A percentile compares a stretch with the other conserved stretches of the same genome.
Conservation (phyloP, 2,797 vertebrate genomes). For the Enteromius viviparus region DNA sequence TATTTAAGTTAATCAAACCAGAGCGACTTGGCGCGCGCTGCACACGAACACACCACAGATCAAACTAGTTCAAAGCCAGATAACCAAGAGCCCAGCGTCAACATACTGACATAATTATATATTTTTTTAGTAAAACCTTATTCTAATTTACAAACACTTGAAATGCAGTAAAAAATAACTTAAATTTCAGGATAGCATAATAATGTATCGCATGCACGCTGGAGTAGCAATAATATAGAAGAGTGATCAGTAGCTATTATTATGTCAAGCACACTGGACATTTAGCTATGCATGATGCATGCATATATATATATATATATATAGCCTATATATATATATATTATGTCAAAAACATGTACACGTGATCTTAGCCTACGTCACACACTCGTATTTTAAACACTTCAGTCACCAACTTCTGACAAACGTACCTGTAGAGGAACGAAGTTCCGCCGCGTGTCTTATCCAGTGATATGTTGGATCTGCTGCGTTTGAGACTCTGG, state of each 20-base stretch:
- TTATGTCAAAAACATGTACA: background rate
- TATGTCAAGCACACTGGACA: background rate
- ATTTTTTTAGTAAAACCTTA: background rate
- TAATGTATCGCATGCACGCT: background rate
- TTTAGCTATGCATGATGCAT: background rate
- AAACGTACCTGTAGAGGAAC: conserved; percentile 20
- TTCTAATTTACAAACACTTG: background rate
- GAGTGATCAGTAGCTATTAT: too few species aligned
- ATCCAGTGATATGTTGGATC: background rate
- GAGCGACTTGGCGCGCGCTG: background rate
- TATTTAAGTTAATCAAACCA: conserved; percentile 5
- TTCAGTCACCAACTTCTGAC: background rate
- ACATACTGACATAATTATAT: background rate
- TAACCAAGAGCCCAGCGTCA: background rate
- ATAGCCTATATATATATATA: background rate
- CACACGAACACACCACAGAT: conserved; percentile 17
- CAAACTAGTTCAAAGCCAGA: conserved; percentile 16
- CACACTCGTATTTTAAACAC: background rate
- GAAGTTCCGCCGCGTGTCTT: background rate
- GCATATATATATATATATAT: background rate
- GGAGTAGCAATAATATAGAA: background rate
- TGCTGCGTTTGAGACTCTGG: conserved; percentile 13
- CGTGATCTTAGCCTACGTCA: background rate
- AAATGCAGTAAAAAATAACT: background rate
- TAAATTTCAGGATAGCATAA: background rate